Conservation (phyloP, 1,140 invertebrate species). For the Heliconius congener region DNA sequence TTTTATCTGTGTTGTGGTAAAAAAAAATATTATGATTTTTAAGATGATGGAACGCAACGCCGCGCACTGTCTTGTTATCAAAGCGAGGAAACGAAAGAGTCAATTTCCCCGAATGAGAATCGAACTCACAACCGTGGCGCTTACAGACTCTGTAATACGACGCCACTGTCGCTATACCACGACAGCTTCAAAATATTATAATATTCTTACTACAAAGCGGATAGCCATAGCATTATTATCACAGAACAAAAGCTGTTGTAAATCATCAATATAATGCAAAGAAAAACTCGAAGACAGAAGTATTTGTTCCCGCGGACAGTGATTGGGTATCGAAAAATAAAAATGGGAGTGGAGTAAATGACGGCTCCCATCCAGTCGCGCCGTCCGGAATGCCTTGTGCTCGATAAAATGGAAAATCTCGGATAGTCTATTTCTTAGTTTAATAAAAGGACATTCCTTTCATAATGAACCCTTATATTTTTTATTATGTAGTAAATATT, state of each 20-base stretch:
- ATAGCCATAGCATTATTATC: background rate
- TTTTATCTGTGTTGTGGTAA: too few species aligned
- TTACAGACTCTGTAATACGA: too few species aligned
- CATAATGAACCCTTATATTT: background rate
- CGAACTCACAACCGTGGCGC: too few species aligned
- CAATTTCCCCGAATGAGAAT: too few species aligned
- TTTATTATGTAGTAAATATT: background rate
- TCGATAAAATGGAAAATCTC: slow-evolving; percentile 30
- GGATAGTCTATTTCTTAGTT: background rate
- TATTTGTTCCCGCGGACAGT: slow-evolving; percentile 36
- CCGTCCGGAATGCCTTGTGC: slow-evolving; percentile 23
- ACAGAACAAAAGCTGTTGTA: slow-evolving; percentile 26
- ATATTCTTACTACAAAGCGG: background rate
- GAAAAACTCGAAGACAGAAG: slow-evolving; percentile 16
- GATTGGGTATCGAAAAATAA: slow-evolving; percentile 29
- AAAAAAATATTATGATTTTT: too few species aligned
- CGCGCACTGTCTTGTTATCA: too few species aligned
- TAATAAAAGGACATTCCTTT: slow-evolving; percentile 8
- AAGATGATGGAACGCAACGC: too few species aligned
- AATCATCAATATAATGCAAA: slow-evolving; percentile 20
- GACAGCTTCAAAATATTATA: too few species aligned
- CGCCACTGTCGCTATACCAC: too few species aligned
- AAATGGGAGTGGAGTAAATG: slow-evolving; percentile 24
- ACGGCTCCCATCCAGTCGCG: slow-evolving; percentile 21
- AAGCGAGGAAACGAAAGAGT: too few species aligned